These are phyloP conservation scores for Machimus atricapillus DNA, from an alignment of 2,888 invertebrate genomes.

Conservation along the genomic window DNA sequence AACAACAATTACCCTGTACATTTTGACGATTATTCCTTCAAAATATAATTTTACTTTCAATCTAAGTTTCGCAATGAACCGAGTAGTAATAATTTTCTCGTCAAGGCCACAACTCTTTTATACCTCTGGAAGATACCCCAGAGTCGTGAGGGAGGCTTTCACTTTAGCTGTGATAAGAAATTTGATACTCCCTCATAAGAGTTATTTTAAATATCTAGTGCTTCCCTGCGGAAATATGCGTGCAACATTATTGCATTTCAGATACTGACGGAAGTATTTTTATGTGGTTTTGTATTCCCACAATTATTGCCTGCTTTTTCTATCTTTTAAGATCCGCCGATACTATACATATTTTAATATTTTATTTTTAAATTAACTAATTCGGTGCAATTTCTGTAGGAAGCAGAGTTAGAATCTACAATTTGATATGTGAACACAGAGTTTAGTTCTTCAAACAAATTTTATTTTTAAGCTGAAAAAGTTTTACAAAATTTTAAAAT, in stretches of 20 bases:
- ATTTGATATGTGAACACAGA: background rate
- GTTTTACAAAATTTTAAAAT: background rate
- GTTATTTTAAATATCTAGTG: background rate
- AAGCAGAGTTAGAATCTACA: too few species aligned
- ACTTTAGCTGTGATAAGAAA: background rate
- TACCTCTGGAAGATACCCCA: background rate
- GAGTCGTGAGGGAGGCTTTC: background rate
- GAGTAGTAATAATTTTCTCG: background rate
- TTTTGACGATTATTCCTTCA: background rate
- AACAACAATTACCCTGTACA: background rate
- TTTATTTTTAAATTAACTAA: background rate
- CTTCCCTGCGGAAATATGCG: background rate
- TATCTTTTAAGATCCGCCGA: background rate
- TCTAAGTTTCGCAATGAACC: background rate
- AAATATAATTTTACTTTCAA: background rate
- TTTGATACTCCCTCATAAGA: background rate
- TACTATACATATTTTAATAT: too few species aligned
- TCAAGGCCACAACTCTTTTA: slow-evolving; percentile 24
- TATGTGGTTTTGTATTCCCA: background rate
- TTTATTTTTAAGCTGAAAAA: background rate
- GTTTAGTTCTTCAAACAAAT: background rate
- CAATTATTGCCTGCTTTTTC: background rate
- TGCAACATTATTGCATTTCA: background rate
- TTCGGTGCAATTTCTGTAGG: background rate
- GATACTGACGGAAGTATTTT: background rate